Evolutionary conservation across 64 coral and sea anemone genomes (phyloP), one percentile per base, ranked within the genome.

Genomic region (Cladopsammia gracilis): DNA sequence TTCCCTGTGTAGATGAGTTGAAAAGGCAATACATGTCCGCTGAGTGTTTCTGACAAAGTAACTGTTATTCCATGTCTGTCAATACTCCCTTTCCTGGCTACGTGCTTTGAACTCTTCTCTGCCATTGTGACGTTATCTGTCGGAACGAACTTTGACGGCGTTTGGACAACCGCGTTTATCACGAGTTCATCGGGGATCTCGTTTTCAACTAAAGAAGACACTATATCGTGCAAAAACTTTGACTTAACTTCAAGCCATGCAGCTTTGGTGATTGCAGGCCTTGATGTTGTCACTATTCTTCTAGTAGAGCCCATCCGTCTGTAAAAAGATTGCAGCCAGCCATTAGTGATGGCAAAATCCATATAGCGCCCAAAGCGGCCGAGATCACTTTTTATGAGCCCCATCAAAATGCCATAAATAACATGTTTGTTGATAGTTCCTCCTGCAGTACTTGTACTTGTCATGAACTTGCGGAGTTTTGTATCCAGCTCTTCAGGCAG

Each of bases 91-190:
- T 93, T 93, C 82, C 77, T 93, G 7, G 83, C n/a, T 70, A 93
- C 74, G 72, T 93, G 90, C 50, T 69, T 62, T 62, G 91, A 93
- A 67, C 87, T 93, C 15, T 25, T 93, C 77, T 93, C 91, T 93
- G 83, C 91, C 91, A 93, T 79, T 44, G 91, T 87, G 76, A 87
- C 84, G 48, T 88, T 88, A 61, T 93, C 91, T 25, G 91, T 93
- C 67, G 73, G 91, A 43, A 87, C 91, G 26, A 93, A 93, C 62
- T 93, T 93, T 93, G 91, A 85, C 25, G 79, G 91, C 12, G 92
- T 93, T 81, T 78, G 82, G 25, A 87, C 91, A 73, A 92, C 67
- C n/a, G n/a, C 34, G 58, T 92, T 92, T 18, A 85, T 73, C 12
- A 80, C 56, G 19, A 84, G 53, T 60, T 87, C 44, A 76, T 93